Evolutionary conservation across 2,888 invertebrate genomes (phyloP), one percentile per base, ranked within the genome.

Genomic region (Ophioninae sp.): DNA sequence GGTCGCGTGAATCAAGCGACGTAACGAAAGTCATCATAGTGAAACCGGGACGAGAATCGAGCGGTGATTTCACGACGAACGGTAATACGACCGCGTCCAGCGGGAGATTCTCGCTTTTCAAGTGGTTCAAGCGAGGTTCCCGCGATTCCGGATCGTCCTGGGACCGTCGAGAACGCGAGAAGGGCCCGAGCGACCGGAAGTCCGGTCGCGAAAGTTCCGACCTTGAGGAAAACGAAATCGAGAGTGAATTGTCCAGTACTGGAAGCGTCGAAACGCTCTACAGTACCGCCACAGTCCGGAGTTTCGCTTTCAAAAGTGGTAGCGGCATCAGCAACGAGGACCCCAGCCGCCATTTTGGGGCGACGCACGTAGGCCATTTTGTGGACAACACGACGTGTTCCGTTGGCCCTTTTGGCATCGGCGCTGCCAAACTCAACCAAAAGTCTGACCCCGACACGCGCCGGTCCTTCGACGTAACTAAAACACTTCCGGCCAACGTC

Each of bases 211-310:
- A 85, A 85, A 21, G 82, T 20, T 59, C 68, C 41, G 67, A 76
- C 37, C 10, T 77, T 76, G 84, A 88, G 80, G 80, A 69, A 1
- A n/a, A 88, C 82, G 80, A 69, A 7, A 7, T 68, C 70, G 13
- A 44, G 61, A 88, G 87, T 73, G 84, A 87, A 67, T 93, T 93
- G 69, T 94, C 94, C 84, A 95, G 95, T 90, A 94, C 93, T 87
- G 94, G 94, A 85, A 96, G 96, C 91, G 93, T 96, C 85, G 95
- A 95, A 87, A 96, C 96, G 87, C 94, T 94, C 72, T 95, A 95
- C 89, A 96, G 96, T 87, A 96, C 95, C 80, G 95, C 96, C 72
- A 96, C 96, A 10, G 96, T 95, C 21, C 95, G 95, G 61, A 96
- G 96, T 89, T 96, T 97, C 90, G 95, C 96, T 21, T 96, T 95